Conservation (phyloP, 2,797 vertebrate species). For the Microcaecilia unicolor region DNA sequence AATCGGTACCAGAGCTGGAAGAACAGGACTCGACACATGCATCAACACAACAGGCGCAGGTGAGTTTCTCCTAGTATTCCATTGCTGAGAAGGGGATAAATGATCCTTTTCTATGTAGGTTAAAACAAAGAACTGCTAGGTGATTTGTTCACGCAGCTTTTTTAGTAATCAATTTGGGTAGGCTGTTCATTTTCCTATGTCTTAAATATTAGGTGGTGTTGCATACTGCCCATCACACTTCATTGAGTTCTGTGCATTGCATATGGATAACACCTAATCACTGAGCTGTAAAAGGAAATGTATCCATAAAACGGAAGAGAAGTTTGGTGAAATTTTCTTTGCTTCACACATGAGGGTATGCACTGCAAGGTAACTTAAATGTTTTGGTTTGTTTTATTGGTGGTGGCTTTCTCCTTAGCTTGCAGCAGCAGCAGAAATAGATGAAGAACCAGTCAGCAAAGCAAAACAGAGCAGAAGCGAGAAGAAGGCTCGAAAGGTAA, state of each 20-base stretch:
- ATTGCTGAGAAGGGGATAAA: no score
- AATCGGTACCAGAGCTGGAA: slow-evolving; percentile 92
- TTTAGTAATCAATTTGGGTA: no score
- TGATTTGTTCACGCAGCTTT: not conserved
- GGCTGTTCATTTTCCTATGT: no score
- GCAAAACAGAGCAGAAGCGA: slow-evolving; percentile 97
- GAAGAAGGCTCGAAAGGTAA: slow-evolving; percentile 96
- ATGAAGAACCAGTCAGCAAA: slow-evolving; percentile 98
- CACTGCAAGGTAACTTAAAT: not conserved
- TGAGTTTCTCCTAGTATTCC: no score
- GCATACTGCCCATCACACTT: no score
- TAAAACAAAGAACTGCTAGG: no score
- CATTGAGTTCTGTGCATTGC: no score
- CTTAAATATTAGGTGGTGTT: no score
- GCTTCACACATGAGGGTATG: not conserved
- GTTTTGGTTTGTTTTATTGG: not conserved
- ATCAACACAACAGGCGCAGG: slow-evolving; percentile 96
- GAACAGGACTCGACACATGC: slow-evolving; percentile 93
- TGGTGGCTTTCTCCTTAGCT: slow-evolving; percentile 73
- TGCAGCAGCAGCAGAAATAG: slow-evolving; percentile 91
- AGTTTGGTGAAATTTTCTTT: not conserved
- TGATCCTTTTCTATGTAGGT: no score
- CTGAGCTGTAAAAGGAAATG: not conserved
- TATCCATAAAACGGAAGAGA: not conserved
- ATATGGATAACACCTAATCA: no score